phyloP scores from a whole-genome alignment of 2,888 invertebrate genomes.

The Limnephilus auricula region DNA sequence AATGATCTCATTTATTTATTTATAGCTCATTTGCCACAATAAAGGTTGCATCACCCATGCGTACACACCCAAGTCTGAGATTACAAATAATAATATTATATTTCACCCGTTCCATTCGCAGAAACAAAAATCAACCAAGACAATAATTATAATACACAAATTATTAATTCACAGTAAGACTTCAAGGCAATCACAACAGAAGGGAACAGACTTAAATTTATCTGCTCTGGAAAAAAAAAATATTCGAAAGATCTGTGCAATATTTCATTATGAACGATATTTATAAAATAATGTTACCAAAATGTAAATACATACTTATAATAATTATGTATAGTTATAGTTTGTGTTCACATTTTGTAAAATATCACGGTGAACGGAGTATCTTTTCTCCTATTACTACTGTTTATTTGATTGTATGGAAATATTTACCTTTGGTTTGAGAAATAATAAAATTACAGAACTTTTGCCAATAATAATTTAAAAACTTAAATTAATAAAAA shows the following conservation, averaged over 20 bases:
- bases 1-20: conserved; percentile 31
- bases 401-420: neutral
- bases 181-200: neutral
- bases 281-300: neutral
- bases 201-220: neutral
- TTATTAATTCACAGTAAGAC: conserved; percentile 4
- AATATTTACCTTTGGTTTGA: conserved; percentile 2
- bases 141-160: conserved; percentile 2
- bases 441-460: neutral
- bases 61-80: conserved; percentile 50
- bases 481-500: neutral
- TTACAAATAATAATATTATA: conserved; percentile 40
- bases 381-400: neutral
- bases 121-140: conserved; percentile 25
- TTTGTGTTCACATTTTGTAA: neutral
- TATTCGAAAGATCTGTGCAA: neutral
- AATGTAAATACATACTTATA: neutral
- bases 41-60: conserved; percentile 53
- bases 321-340: neutral
- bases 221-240: neutral
- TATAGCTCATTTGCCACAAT: conserved; percentile 51
- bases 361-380: neutral
- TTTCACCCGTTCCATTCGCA: conserved; percentile 10
- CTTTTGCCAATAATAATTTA: neutral
- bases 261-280: neutral